phyloP scores from a whole-genome alignment of 2,113 vertebrate species.

The Tinamus guttatus region DNA sequence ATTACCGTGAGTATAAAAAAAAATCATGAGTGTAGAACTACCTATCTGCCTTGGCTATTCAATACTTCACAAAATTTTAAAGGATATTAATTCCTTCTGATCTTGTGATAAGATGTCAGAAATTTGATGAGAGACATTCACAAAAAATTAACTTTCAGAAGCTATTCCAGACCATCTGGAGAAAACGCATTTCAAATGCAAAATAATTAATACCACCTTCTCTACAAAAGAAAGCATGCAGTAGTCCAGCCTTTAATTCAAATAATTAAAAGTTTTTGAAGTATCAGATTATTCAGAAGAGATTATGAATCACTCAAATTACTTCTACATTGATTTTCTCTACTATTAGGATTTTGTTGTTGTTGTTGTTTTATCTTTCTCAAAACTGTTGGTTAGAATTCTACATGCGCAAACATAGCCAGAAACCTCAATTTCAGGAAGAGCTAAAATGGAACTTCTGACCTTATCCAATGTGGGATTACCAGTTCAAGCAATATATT shows the following conservation, averaged over 20 bases:
- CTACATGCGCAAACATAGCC: neutral
- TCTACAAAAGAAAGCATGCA: slow-evolving; percentile 1
- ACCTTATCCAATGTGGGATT: neutral
- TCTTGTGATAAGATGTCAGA: slow-evolving; percentile 33
- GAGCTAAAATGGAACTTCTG: neutral
- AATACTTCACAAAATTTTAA: neutral
- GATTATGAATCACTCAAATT: neutral
- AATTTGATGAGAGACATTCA: slow-evolving; percentile 13
- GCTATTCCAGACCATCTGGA: slow-evolving; percentile 67
- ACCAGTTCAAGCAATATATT: neutral
- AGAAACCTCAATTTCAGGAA: neutral
- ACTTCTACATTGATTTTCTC: neutral
- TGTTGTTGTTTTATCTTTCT: neutral
- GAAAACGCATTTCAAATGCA: slow-evolving; percentile 5
- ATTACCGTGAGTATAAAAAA: too few relatives aligned
- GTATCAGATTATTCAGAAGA: neutral
- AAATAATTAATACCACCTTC: slow-evolving; percentile 65
- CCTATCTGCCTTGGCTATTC: slow-evolving; percentile 4
- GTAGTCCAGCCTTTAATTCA: slow-evolving; percentile 31
- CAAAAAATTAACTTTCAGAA: slow-evolving; percentile 67
- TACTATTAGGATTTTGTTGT: accelerated
- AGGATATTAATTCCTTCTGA: slow-evolving; percentile 29
- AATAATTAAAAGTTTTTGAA: slow-evolving; percentile 32
- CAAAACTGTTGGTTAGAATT: neutral
- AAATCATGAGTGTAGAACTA: too few relatives aligned